Evolutionary conservation across 2,113 vertebrate species (phyloP), one percentile per base, ranked within the genome.

Genomic region (Bothrops jararaca): DNA sequence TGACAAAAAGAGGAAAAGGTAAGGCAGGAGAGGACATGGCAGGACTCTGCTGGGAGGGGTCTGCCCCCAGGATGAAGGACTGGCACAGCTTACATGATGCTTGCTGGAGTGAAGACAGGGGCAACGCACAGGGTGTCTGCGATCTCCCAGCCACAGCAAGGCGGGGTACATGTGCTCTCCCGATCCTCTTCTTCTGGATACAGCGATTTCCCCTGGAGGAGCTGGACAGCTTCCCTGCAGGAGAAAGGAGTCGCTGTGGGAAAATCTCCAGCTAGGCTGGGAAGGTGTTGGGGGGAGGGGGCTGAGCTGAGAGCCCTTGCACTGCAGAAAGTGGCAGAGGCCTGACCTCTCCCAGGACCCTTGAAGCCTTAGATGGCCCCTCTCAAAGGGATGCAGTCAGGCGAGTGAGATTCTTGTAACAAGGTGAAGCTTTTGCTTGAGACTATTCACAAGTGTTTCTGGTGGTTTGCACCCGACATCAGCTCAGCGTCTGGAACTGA

Each of bases 91-190:
- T 95, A 98, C 96, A 97, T 98, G 96, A 98, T 98, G 95, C 98
- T 58, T 0, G 97, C 93, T 0, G 97, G 97, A 74, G 98, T 24
- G 29, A 97, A 98, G 91, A 96, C 93, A 0, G 97, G 97, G 90
- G 97, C 39, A 89, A 97, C 91, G 0, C 97, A 97, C 24, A 97
- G 95, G 0, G 96, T 93, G 93, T 98, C 98, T 0, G 96, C 96
- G 94, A 97, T 98, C 95, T 98, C 98, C 98, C 98, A 97, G 96
- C 97, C 97, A 0, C 98, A 98, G 92, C 97, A 97, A 93, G 97
- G 90, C 0, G 97, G 97, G 5, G 97, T 88, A 88, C 98, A 98
- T 54, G 95, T 1, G 18, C 48, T 97, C 93, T 98, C 97, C 0
- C 89, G 69, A 0, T 97, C 97, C 0, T 97, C 97, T 0, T 97